phyloP scores from a whole-genome alignment of 2,888 invertebrate species.

The Abrostola triplasia region DNA sequence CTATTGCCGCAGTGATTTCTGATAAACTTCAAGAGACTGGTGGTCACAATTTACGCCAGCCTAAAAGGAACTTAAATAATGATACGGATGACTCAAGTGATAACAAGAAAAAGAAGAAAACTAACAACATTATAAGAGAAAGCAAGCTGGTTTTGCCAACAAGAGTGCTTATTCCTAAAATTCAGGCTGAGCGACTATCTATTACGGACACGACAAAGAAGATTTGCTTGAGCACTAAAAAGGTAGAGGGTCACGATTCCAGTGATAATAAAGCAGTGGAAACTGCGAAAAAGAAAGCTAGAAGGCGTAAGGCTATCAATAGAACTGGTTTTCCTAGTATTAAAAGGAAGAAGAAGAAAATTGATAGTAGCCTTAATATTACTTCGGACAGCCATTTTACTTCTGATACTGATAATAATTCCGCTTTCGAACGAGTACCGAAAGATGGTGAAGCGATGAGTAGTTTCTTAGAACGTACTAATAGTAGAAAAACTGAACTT shows the following conservation, averaged over 20 bases:
- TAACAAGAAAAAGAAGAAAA: conserved; percentile 82
- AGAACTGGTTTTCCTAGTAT: conserved; percentile 96
- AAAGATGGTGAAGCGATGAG: conserved; percentile 91
- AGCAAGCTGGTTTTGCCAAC: conserved; percentile 83
- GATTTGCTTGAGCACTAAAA: conserved; percentile 68
- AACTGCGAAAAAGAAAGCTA: conserved; percentile 81
- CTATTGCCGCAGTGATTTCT: conserved; percentile 83
- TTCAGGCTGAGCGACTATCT: conserved; percentile 77
- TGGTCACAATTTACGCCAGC: conserved; percentile 82
- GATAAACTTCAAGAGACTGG: conserved; percentile 85
- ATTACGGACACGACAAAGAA: conserved; percentile 72
- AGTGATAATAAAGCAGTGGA: conserved; percentile 71
- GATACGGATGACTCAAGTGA: conserved; percentile 78
- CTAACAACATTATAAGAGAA: conserved; percentile 79
- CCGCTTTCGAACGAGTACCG: conserved; percentile 91
- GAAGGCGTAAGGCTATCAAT: conserved; percentile 93
- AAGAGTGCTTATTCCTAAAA: conserved; percentile 78
- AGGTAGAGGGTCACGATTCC: conserved; percentile 65
- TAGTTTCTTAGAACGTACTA: conserved; percentile 90
- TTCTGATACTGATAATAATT: conserved; percentile 81
- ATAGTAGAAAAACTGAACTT: conserved; percentile 79
- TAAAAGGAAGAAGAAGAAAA: conserved; percentile 94
- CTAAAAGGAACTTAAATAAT: conserved; percentile 79
- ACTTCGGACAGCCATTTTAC: conserved; percentile 77
- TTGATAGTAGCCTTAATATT: conserved; percentile 68